These are phyloP conservation scores for Acanthochromis polyacanthus DNA, from an alignment of 2,113 vertebrate species.

Conservation along the genomic window DNA sequence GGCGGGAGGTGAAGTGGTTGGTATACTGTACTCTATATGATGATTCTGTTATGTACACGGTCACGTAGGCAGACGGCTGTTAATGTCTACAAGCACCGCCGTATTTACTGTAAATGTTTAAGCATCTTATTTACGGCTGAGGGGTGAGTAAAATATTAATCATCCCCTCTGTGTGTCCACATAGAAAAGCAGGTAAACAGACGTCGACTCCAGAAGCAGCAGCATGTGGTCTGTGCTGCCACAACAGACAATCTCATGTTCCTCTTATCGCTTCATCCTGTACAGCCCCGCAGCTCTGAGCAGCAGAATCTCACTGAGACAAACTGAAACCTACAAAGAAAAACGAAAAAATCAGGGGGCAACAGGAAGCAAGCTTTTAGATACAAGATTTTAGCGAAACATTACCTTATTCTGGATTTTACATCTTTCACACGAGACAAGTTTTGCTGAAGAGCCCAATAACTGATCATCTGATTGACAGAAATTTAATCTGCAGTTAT, in stretches of 20 bases:
- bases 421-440: neutral
- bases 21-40: neutral
- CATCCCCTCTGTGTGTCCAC: neutral
- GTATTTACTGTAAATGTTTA: constrained; percentile 18
- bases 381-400: neutral
- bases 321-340: constrained; percentile 23
- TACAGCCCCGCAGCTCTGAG: constrained; percentile 30
- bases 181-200: neutral
- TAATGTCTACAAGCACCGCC: neutral
- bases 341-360: constrained; percentile 15
- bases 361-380: constrained; percentile 17
- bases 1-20: neutral
- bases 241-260: constrained; percentile 50
- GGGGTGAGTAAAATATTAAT: constrained; percentile 23
- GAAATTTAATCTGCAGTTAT: no score
- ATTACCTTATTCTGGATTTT: neutral
- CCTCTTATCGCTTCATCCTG: constrained; percentile 44
- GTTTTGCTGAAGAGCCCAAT: no score
- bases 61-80: neutral
- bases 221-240: constrained; percentile 10
- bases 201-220: neutral
- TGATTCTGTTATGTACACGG: neutral
- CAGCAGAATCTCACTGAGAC: constrained; percentile 26
- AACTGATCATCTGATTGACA: no score
- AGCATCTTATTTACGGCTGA: constrained; percentile 3